Base-by-base conservation (phyloP, 2,888 invertebrate species). In the Cephalotes varians region DNA sequence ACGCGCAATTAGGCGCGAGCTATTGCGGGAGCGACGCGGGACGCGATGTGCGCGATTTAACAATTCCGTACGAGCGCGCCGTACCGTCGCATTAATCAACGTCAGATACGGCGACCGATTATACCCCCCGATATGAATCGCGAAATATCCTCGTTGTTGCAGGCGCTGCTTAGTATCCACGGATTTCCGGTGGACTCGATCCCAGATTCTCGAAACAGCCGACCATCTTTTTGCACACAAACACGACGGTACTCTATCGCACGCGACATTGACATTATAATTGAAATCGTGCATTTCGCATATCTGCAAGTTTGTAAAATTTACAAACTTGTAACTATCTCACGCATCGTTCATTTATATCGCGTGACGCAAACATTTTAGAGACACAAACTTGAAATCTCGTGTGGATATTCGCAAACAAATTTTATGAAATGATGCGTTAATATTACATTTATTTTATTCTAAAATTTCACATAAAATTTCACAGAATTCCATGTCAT, bases 1-100 rank as follows among this genome's bases (percentile, higher is more conserved):
- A 84, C 84, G 84, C 72, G 25, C 77, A 81, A 86, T 86, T 84
- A 84, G 81, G 25, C 65, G n/a, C 76, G 62, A 86, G 77, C 71
- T 77, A 86, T 81, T 67, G 86, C 77, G 40, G 60, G 72, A 62
- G 47, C 82, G 28, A 56, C 71, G 49, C 58, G 40, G 44, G 47
- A 49, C 21, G 44, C 40, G 47, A 81, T 58, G 44, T 49, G 76
- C 67, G 56, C 58, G 51, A 82, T 82, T 82, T 77, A 73, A 54
- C 77, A 60, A 65, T 65, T 37, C 64, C 64, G 37, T 54, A 54
- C n/a, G 34, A 65, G 58, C 54, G 77, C 54, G 28, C 54, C n/a
- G 54, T 67, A n/a, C 51, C n/a, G 54, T 67, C 28, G 21, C 37
- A 79, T 81, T 77, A 65, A 79, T 81, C 77, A 64, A 76, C 34